Evolutionary conservation across 2,888 invertebrate genomes (phyloP), one percentile per base, ranked within the genome.

Genomic region (Drosophila bunnanda): DNA sequence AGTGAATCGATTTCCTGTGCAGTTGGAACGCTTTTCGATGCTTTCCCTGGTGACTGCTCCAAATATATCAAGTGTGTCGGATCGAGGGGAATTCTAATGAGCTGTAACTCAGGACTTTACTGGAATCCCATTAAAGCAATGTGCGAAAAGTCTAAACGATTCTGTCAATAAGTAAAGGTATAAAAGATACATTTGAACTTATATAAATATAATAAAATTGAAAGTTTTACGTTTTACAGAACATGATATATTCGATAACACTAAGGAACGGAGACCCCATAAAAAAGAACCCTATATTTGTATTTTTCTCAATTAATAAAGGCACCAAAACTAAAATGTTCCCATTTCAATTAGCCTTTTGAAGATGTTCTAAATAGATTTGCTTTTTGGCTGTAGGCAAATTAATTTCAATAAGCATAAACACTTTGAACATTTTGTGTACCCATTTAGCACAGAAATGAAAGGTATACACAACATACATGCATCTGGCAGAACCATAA

Each of bases 351-450:
- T 41, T 22, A 38, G 1, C 12, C 15, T 48, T 22, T 56, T 12
- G 17, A 7, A 77, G 85, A 86, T 86, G 85, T 66, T 73, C 85
- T 25, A 54, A 87, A 84, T 88, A 81, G 85, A 86, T 85, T 64
- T 46, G 17, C 17, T 34, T 67, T 79, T 82, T 73, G 64, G 76
- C 48, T 71, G 71, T 70, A 74, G 83, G 89, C 78, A 87, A 87
- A 86, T 87, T 88, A 79, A 75, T 83, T 82, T 80, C 55, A 71
- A 75, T 66, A 71, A 59, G 67, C 75, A 59, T 52, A 62, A 20
- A 30, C 65, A 74, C 66, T 71, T 77, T 66, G 50, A 10, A 15
- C 38, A 13, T 12, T 54, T 20, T 70, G 57, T 44, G 58, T 66
- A 55, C 68, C 67, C 55, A 46, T 20, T 54, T 28, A 13, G 22